phyloP scores from a whole-genome alignment of 2,797 vertebrate genomes.

The Coregonus ussuriensis region DNA sequence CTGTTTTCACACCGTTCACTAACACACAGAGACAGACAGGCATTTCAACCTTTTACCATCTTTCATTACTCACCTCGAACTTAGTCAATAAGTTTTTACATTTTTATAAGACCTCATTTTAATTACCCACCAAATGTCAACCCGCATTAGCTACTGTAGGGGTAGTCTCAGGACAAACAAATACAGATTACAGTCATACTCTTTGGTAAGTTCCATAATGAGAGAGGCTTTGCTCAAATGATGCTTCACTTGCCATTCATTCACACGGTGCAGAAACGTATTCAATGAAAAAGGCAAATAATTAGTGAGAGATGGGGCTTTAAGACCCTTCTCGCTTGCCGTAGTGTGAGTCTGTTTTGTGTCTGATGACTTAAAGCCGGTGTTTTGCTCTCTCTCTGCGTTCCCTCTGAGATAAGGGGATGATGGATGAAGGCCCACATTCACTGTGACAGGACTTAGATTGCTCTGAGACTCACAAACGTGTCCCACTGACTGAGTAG shows the following conservation, averaged over 20 bases:
- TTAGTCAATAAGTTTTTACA: constrained; percentile 41
- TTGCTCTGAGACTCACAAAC: constrained; percentile 58
- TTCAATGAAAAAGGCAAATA: constrained; percentile 48
- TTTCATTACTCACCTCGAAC: constrained; percentile 53
- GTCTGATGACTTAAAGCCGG: constrained; percentile 4
- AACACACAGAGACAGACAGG: constrained; percentile 50
- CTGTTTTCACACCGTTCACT: constrained; percentile 54
- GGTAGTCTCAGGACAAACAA: constrained; percentile 17
- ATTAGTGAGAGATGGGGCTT: constrained; percentile 31
- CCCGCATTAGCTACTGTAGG: constrained; percentile 28
- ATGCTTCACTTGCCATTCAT: constrained; percentile 28
- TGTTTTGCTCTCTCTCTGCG: constrained; percentile 21
- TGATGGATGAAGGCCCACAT: constrained; percentile 71
- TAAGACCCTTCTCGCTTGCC: constrained; percentile 13
- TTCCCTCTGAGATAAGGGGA: constrained; percentile 52
- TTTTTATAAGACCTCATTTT: constrained; percentile 37
- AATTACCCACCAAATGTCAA: constrained; percentile 41
- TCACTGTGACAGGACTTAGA: constrained; percentile 67
- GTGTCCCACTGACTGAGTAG: constrained; percentile 43
- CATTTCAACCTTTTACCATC: constrained; percentile 33
- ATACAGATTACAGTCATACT: too few relatives aligned
- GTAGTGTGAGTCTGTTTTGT: not conserved
- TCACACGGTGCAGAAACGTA: constrained; percentile 35
- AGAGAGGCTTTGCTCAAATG: not conserved
- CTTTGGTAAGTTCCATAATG: not conserved